Conservation (phyloP, 1,140 invertebrate genomes). For the Atopsyche davidsoni region DNA sequence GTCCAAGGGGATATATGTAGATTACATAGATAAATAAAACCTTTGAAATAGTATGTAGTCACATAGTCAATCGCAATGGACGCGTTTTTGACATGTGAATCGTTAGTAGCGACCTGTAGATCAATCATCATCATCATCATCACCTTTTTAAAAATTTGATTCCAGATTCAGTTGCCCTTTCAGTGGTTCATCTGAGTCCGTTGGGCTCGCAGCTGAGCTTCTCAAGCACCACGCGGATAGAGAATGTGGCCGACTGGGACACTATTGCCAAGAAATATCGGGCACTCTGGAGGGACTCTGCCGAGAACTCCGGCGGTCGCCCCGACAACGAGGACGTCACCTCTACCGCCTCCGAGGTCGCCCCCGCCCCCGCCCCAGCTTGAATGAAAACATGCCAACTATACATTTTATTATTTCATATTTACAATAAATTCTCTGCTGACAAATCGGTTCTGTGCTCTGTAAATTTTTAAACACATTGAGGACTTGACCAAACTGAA, state of each 20-base stretch:
- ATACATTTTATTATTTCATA: neutral
- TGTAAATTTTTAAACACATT: too few species aligned
- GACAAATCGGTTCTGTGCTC: too few species aligned
- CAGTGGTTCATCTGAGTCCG: constrained; percentile 70
- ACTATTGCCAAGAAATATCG: constrained; percentile 82
- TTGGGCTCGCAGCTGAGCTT: constrained; percentile 79
- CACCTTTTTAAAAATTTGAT: too few species aligned
- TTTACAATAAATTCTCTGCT: neutral
- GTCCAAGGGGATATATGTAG: too few species aligned
- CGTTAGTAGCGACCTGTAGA: too few species aligned
- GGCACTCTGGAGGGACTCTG: constrained; percentile 63
- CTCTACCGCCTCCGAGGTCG: constrained; percentile 40
- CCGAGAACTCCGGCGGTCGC: constrained; percentile 51
- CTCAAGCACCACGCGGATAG: constrained; percentile 66
- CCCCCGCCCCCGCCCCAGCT: constrained; percentile 32
- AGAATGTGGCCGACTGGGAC: constrained; percentile 89
- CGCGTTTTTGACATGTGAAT: too few species aligned
- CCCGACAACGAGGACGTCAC: constrained; percentile 45
- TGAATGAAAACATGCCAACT: neutral
- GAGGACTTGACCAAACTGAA: too few species aligned
- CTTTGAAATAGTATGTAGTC: too few species aligned
- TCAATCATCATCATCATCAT: too few species aligned
- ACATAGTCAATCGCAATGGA: too few species aligned
- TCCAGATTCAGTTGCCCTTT: constrained; percentile 67
- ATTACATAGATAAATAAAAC: too few species aligned